These are phyloP conservation scores for Trogon melanurus DNA, from an alignment of 2,113 vertebrate genomes.

Conservation along the genomic window DNA sequence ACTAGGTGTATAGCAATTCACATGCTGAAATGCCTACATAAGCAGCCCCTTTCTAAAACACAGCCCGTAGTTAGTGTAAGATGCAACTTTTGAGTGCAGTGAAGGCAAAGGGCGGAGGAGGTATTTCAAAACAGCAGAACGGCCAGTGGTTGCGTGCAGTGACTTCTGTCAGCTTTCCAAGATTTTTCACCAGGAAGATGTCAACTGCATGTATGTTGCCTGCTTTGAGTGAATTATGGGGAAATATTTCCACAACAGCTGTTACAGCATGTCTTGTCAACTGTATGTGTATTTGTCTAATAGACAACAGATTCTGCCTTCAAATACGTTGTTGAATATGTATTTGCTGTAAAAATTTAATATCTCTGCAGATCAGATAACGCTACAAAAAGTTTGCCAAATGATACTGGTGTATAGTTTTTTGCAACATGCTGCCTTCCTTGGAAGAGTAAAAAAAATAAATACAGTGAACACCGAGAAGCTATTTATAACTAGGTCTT, in stretches of 20 bases:
- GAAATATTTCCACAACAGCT: neutral
- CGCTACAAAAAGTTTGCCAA: neutral
- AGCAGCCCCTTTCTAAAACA: neutral
- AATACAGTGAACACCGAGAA: neutral
- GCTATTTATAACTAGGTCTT: slow-evolving; percentile 19
- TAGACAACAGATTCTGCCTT: neutral
- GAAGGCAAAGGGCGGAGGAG: neutral
- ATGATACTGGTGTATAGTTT: neutral
- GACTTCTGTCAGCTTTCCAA: neutral
- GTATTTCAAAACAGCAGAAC: neutral
- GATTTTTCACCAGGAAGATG: neutral
- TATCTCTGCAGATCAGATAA: slow-evolving; percentile 26
- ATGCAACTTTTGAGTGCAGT: neutral
- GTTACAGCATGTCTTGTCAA: neutral
- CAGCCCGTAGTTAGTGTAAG: neutral
- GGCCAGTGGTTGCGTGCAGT: neutral
- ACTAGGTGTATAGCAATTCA: neutral
- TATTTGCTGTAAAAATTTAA: slow-evolving; percentile 15
- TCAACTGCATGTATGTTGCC: neutral
- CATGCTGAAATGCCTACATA: neutral
- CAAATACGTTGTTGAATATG: slow-evolving; percentile 5
- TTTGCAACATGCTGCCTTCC: neutral
- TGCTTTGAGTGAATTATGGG: neutral
- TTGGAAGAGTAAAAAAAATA: neutral
- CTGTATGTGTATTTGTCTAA: neutral